Percentiles rank a stretch among this genome's conserved stretches.
Conservation (phyloP, 2,888 invertebrate species). For the Pinctada fucata region DNA sequence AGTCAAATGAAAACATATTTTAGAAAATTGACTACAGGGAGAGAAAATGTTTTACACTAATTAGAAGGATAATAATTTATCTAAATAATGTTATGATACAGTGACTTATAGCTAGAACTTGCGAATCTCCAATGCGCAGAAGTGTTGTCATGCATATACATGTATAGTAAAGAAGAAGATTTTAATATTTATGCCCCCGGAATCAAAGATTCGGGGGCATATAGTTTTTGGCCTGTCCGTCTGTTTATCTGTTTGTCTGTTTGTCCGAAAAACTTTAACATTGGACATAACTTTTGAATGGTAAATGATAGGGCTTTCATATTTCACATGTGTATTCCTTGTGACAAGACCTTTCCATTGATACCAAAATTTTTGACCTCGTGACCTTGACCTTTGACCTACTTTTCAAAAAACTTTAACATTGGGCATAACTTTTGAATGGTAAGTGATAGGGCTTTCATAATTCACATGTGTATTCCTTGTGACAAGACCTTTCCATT, state of each 20-base stretch:
- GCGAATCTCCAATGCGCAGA: too few relatives aligned
- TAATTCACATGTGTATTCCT: not conserved
- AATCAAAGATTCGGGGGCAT: too few relatives aligned
- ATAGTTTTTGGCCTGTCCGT: not conserved
- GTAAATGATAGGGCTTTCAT: not conserved
- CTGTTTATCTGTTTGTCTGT: too few relatives aligned
- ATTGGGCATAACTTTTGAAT: not conserved
- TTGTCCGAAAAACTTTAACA: not conserved
- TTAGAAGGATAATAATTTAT: too few relatives aligned
- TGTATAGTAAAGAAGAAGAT: too few relatives aligned
- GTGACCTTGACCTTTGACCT: slow-evolving; percentile 2
- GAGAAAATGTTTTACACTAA: too few relatives aligned
- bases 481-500: not conserved
- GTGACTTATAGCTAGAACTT: too few relatives aligned
- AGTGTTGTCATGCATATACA: too few relatives aligned
- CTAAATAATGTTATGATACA: too few relatives aligned
- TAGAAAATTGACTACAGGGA: too few relatives aligned
- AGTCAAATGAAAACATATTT: too few relatives aligned
- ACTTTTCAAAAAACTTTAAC: not conserved
- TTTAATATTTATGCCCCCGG: too few relatives aligned
- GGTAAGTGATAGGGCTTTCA: not conserved
- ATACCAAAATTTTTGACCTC: not conserved
- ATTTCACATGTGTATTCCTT: not conserved
- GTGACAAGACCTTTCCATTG: not conserved
- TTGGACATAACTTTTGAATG: not conserved